Evolutionary conservation across 2,888 invertebrate species (phyloP).

Genomic region (Drosophila lutescens): DNA sequence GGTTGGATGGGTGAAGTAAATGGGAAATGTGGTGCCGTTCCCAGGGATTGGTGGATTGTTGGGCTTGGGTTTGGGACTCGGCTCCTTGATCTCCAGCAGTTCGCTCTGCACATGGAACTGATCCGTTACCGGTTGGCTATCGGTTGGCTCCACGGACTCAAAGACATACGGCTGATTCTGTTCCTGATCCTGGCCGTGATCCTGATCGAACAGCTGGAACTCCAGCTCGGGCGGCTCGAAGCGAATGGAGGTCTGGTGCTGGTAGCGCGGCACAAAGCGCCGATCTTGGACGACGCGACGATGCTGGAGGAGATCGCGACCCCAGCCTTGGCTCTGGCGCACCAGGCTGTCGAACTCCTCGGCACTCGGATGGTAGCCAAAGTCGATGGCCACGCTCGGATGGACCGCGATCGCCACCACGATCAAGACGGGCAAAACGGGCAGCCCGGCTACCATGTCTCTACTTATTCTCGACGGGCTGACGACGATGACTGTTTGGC

Average conservation of each 20-base stretch:
- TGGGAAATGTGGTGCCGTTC: conserved; percentile 64
- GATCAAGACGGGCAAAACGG: conserved; percentile 6
- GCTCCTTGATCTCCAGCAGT: conserved; percentile 52
- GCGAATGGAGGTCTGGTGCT: conserved; percentile 28
- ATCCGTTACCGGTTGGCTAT: not conserved
- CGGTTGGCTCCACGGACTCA: conserved; percentile 51
- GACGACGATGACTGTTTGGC: conserved; percentile 58
- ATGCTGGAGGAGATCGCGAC: conserved; percentile 15
- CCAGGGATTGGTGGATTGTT: not conserved
- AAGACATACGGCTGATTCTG: conserved; percentile 44
- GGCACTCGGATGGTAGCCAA: conserved; percentile 82
- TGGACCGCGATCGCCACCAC: conserved; percentile 53
- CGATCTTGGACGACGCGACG: conserved; percentile 14
- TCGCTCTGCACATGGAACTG: conserved; percentile 56
- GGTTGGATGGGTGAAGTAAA: conserved; percentile 82
- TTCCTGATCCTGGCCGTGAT: conserved; percentile 16
- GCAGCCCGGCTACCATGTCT: not conserved
- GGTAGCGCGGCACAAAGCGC: conserved; percentile 72
- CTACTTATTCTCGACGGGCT: not conserved
- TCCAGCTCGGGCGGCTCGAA: conserved; percentile 54
- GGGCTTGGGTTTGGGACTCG: not conserved
- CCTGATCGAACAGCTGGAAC: conserved; percentile 63
- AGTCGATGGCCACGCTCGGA: conserved; percentile 65
- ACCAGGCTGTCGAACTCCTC: conserved; percentile 80
- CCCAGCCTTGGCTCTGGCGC: conserved; percentile 28